These are phyloP conservation scores for Antrozous pallidus DNA, from an alignment of 2,797 vertebrate species.

Conservation along the genomic window DNA sequence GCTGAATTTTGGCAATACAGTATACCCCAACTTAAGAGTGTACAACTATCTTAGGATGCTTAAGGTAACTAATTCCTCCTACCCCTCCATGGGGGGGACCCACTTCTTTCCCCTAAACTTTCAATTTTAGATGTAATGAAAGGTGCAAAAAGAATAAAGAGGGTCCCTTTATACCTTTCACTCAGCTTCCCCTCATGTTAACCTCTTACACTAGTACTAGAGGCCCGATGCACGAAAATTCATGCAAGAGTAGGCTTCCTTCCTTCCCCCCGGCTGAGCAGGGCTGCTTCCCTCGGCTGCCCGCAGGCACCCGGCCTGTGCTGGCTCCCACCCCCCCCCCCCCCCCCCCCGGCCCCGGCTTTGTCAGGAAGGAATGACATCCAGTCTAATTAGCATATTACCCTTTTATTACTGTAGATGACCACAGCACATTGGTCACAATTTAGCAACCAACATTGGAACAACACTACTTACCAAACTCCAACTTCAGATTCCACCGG, in stretches of 20 bases:
- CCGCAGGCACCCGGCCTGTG: no score
- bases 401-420: no score
- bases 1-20: conserved; percentile 47
- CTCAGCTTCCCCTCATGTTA: not conserved
- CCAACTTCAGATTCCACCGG: not conserved
- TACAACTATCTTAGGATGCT: not conserved
- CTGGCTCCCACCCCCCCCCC: no score
- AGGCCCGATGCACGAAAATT: no score
- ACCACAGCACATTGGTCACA: not conserved
- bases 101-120: not conserved
- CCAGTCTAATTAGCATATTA: no score
- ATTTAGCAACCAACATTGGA: not conserved
- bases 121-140: not conserved
- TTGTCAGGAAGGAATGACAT: no score
- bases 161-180: not conserved
- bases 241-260: no score
- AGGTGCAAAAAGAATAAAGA: not conserved
- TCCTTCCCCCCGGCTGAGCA: no score
- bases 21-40: not conserved
- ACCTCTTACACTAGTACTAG: not conserved
- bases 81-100: not conserved
- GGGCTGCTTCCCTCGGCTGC: no score
- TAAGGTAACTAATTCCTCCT: not conserved
- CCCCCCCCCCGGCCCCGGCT: no score
- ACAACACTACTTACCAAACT: not conserved